Percentiles rank a stretch among this genome's conserved stretches.
Conservation (phyloP, 2,797 vertebrate genomes). For the Premnoplex brunnescens region DNA sequence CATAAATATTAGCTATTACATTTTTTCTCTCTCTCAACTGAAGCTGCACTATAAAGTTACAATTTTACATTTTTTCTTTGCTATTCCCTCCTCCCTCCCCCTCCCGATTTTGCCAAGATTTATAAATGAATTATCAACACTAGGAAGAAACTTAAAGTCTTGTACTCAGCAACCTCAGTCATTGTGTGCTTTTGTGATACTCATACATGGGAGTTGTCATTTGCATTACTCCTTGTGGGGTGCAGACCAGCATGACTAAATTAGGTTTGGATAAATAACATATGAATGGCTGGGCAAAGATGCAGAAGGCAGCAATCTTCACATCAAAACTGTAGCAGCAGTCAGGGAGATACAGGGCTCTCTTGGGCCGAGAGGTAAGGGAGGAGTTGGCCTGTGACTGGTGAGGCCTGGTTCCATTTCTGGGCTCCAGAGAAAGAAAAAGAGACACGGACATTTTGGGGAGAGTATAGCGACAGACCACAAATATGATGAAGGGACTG, state of each 20-base stretch:
- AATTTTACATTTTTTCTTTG: background rate
- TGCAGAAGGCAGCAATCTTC: background rate
- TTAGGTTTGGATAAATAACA: background rate
- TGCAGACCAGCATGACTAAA: background rate
- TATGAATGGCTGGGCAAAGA: background rate
- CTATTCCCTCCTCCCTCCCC: too few relatives aligned
- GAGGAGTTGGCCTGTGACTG: background rate
- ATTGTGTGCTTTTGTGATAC: background rate
- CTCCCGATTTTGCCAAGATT: background rate
- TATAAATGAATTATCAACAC: background rate
- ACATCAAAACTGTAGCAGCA: background rate
- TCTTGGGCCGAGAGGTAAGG: background rate
- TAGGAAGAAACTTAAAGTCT: background rate
- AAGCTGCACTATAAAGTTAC: background rate
- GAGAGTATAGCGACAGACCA: background rate
- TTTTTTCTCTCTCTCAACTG: background rate
- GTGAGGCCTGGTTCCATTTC: background rate
- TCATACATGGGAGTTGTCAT: background rate
- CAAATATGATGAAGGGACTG: background rate
- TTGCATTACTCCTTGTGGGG: background rate
- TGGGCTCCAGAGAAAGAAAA: background rate
- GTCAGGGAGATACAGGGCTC: background rate
- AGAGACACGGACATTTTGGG: background rate
- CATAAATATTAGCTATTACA: background rate
- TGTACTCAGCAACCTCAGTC: background rate